phyloP scores from a whole-genome alignment of 2,888 invertebrate genomes.

The Drosophila testacea region DNA sequence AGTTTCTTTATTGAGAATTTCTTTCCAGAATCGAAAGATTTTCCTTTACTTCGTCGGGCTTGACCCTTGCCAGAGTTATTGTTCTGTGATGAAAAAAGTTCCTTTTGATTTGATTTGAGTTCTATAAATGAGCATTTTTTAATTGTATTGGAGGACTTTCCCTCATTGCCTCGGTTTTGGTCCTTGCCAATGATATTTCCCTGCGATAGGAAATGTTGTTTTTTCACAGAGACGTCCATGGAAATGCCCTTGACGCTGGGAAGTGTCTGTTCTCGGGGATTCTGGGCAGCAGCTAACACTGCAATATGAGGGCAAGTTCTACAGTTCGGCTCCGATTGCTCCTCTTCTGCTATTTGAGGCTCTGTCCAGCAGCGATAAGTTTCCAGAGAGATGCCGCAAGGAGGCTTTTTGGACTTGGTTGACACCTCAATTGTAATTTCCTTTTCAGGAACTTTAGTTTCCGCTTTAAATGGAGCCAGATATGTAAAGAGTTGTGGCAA shows the following conservation, averaged over 20 bases:
- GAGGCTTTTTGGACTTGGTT: slow-evolving; percentile 20
- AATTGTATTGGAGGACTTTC: neutral
- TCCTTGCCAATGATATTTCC: neutral
- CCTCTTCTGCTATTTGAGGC: neutral
- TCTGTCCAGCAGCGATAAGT: slow-evolving; percentile 61
- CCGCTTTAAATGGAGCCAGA: slow-evolving; percentile 43
- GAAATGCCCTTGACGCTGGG: slow-evolving; percentile 7
- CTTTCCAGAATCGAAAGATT: neutral
- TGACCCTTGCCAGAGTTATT: neutral
- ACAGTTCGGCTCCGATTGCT: neutral
- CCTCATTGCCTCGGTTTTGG: neutral
- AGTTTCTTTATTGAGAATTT: slow-evolving; percentile 10
- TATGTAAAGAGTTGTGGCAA: slow-evolving; percentile 63
- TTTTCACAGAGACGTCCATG: slow-evolving; percentile 38
- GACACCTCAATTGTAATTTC: neutral
- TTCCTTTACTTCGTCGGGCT: neutral
- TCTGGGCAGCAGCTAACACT: slow-evolving; percentile 3
- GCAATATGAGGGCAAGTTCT: slow-evolving; percentile 20
- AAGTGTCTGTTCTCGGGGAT: neutral
- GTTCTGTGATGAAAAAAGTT: neutral
- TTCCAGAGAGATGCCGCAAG: slow-evolving; percentile 44
- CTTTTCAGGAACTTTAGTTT: neutral
- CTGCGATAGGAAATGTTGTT: slow-evolving; percentile 29
- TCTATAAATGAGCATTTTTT: slow-evolving; percentile 17
- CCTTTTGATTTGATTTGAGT: neutral